These are phyloP conservation scores for Hippopotamyrus pictus DNA, from an alignment of 2,797 vertebrate genomes.

Conservation along the genomic window DNA sequence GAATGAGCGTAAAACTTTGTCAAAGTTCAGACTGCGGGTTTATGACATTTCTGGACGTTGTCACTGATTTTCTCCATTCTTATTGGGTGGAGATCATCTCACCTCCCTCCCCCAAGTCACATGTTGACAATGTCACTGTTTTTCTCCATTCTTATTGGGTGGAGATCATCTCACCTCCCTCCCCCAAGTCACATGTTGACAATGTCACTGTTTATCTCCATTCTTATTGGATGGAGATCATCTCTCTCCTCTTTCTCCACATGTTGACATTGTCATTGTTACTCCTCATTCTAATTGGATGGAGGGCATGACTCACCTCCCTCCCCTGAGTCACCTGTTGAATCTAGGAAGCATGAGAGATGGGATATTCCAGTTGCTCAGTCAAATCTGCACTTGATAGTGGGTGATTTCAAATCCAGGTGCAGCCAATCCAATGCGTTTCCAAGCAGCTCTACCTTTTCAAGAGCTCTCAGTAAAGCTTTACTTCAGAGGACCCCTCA, in stretches of 20 bases:
- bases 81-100: neutral
- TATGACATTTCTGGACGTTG: neutral
- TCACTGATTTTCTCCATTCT: neutral
- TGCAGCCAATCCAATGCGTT: neutral
- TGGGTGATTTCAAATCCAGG: neutral
- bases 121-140: neutral
- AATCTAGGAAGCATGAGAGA: neutral
- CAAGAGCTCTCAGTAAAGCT: neutral
- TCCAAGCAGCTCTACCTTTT: neutral
- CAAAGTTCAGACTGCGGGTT: neutral
- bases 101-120: too few species aligned
- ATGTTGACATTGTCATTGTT: neutral
- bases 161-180: neutral
- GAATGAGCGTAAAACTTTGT: neutral
- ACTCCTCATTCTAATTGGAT: neutral
- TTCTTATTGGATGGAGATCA: neutral
- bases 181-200: neutral
- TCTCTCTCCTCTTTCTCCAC: neutral
- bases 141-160: neutral
- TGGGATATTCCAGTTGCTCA: neutral
- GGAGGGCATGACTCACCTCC: neutral
- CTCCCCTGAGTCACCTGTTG: neutral
- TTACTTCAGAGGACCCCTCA: neutral
- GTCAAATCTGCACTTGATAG: neutral
- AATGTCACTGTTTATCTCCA: neutral